Evolutionary conservation across 1,140 invertebrate species (phyloP), one percentile per base, ranked within the genome.

Genomic region (Subanguina moxae): DNA sequence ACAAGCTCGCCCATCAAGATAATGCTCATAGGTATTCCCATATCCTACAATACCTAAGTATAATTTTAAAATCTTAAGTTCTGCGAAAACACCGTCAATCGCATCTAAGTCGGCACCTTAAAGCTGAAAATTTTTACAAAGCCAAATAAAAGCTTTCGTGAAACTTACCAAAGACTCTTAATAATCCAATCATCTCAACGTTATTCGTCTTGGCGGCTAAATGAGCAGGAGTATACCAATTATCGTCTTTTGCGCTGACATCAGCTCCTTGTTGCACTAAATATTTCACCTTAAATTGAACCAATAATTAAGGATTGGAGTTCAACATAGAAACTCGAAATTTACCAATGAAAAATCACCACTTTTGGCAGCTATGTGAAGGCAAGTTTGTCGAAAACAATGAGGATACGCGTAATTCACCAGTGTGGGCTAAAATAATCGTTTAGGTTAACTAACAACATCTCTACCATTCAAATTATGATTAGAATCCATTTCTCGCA

Each of bases 81-180:
- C n/a, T 13, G n/a, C 43, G n/a, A 45, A 52, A 52, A 21, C 17
- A 21, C 48, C 48, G 48, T 52, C 48, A 15, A 15, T 52, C 3
- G 48, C 48, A 52, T 52, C 17, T 52, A 52, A 52, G 17, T 52
- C 48, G 17, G 48, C 48, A 52, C 48, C 48, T 52, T 5, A 52
- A 52, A 52, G 8, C 3, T 38, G 11, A 38, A 38, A 52, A 3
- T 15, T 52, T 3, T 21, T 52, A 19, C 3, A 52, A 21, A 21
- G 3, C 48, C n/a, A 52, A 21, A 19, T n/a, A 45, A 21, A 19
- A 21, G 48, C n/a, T 52, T 52, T 21, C n/a, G n/a, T 21, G 15
- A 8, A 52, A 19, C 48, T 21, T 52, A 52, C 48, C 48, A 8
- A 52, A 15, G 15, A 21, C 23, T 15, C 48, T 52, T 7, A 52